Base-by-base conservation (phyloP, 1,140 invertebrate genomes). In the Coenobita brevimanus region DNA sequence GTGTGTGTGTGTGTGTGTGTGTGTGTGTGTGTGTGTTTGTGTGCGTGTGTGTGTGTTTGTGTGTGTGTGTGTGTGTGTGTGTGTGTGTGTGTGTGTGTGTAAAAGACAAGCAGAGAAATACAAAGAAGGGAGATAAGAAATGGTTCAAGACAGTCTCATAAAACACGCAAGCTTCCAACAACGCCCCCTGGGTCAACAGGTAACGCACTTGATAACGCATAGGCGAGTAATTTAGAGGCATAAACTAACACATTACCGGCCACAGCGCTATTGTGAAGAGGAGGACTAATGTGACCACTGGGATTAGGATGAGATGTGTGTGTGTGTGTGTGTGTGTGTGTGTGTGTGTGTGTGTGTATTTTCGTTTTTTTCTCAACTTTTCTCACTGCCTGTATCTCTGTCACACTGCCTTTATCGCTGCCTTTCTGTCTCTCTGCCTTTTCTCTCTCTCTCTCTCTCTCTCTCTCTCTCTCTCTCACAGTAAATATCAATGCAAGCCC, bases 1-100 rank as follows among this genome's bases (percentile, higher is more conserved):
- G 57, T 54, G n/a, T n/a, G n/a, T n/a, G n/a, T n/a, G n/a, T n/a
- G n/a, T n/a, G n/a, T n/a, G n/a, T n/a, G 43, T 43, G 43, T 76
- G 36, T 57, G 57, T 79, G 57, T 57, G 57, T 79, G 57, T 79
- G 57, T 79, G n/a, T n/a, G n/a, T n/a, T n/a, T n/a, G n/a, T n/a
- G n/a, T n/a, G n/a, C n/a, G n/a, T n/a, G n/a, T n/a, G n/a, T n/a
- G n/a, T n/a, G n/a, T n/a, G n/a, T n/a, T n/a, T n/a, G n/a, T n/a
- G n/a, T n/a, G n/a, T n/a, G 57, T 57, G 57, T 79, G 57, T 57
- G 57, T 79, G 30, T 50, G 30, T 79, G 57, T 57, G 57, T 79
- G 57, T 57, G 57, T 79, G 57, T 33, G 30, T 57, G 4, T 57
- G 38, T 57, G 27, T 54, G 13, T 57, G n/a, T n/a, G n/a, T n/a